Base-by-base conservation (phyloP, 2,113 vertebrate genomes). In the Cebidichthys violaceus region DNA sequence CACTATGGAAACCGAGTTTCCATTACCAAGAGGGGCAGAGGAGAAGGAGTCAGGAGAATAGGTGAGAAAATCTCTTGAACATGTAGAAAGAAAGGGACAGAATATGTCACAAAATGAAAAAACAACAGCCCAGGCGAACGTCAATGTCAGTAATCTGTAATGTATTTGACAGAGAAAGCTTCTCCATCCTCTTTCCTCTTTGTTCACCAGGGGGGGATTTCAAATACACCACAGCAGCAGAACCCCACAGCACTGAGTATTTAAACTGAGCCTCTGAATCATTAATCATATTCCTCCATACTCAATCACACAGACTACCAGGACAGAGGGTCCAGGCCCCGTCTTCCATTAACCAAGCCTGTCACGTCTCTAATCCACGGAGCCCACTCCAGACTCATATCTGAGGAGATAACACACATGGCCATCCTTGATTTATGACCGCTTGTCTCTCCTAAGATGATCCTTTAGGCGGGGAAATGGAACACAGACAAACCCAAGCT, bases 1-100 rank as follows among this genome's bases (percentile, higher is more conserved):
- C 89, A 84, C 93, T 83, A 94, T 92, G 88, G 94, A 84, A 93
- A 94, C 92, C 73, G 61, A 83, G 69, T 78, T 86, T 87, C 43
- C 69, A 83, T 85, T 88, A 89, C 61, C 71, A 78, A 77, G 50
- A 83, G 24, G 64, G 66, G 43, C 66, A 20, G 54, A 39, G 22
- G n/a, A 75, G 69, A 31, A 22, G 35, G 29, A 82, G 57, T 69
- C 61, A 57, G 27, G 60, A 79, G 52, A 79, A 41, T 20, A 81
- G 69, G 69, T 79, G 87, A 83, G 50, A 80, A 47, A 66, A 75
- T 77, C 57, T 69, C 13, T 75, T 80, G 41, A 37, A 70, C 18
- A 52, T 54, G 27, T 68, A 24, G 17, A 65, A 37, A 50, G 31
- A 61, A 71, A 77, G 13, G 4, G 6, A 62, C 47, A 70, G 41